Percentiles rank a stretch among this genome's conserved stretches.
phyloP scores from a whole-genome alignment of 2,888 invertebrate species.

The Thera britannica region DNA sequence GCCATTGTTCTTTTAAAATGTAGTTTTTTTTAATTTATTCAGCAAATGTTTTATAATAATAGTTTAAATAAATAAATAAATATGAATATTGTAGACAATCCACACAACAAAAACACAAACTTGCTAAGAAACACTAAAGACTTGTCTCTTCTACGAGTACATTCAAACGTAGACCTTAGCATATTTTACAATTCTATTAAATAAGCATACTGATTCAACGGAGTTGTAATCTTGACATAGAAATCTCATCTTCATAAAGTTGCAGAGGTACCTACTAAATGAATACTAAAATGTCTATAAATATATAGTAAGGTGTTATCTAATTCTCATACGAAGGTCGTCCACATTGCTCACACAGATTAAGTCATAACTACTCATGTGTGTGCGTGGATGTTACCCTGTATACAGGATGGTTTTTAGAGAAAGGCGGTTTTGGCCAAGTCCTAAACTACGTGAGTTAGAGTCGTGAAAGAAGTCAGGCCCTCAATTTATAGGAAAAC shows the following conservation, averaged over 20 bases:
- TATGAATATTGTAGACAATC: background rate
- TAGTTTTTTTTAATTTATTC: too few species aligned
- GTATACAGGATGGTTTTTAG: too few species aligned
- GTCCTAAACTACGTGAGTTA: too few species aligned
- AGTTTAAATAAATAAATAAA: too few species aligned
- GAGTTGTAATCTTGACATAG: conserved; percentile 35
- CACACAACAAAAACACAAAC: background rate
- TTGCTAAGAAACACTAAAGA: background rate
- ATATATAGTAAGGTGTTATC: conserved; percentile 37
- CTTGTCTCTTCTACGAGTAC: background rate
- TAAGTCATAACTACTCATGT: background rate
- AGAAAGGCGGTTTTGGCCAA: too few species aligned
- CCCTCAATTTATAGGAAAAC: too few species aligned
- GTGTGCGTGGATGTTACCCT: too few species aligned
- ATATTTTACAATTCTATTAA: conserved; percentile 4
- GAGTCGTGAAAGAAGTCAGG: too few species aligned
- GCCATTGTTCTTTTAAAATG: too few species aligned
- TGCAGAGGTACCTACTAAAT: conserved; percentile 10
- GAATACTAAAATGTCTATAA: conserved; percentile 22
- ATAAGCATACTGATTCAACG: conserved; percentile 3
- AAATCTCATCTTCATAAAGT: conserved; percentile 27
- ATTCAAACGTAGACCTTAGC: conserved; percentile 1
- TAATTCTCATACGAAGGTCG: conserved; percentile 49
- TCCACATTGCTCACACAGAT: conserved; percentile 35
- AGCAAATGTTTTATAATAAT: too few species aligned